These are phyloP conservation scores for Hydractinia echinata DNA, from an alignment of 30 jellyfish, hydroid and myxozoan species.

Conservation along the genomic window DNA sequence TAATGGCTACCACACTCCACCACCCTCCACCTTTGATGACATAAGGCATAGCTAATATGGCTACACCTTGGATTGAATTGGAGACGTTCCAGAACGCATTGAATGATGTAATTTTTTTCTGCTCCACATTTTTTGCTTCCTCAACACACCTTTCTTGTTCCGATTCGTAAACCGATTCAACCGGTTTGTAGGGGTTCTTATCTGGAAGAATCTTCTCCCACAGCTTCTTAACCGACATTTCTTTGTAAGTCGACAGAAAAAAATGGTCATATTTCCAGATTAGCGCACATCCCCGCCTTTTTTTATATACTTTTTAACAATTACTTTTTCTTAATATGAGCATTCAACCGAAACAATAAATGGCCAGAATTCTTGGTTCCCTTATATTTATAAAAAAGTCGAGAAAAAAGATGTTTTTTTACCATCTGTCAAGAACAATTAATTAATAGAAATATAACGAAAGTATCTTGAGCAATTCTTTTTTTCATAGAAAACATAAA, in stretches of 20 bases:
- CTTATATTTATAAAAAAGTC: no score
- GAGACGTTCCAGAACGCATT: slow-evolving; percentile 49
- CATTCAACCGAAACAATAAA: no score
- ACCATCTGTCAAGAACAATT: no score
- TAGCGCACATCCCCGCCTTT: no score
- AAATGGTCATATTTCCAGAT: no score
- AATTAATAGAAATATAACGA: no score
- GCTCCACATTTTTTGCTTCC: slow-evolving; percentile 6
- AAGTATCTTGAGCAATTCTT: no score
- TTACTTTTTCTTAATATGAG: no score
- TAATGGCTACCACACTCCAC: slow-evolving; percentile 18
- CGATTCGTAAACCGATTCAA: background rate
- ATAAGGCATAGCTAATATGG: slow-evolving; percentile 27
- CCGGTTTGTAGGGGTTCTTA: background rate
- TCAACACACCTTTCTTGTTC: background rate
- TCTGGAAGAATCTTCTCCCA: background rate
- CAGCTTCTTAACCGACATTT: background rate
- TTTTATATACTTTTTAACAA: no score
- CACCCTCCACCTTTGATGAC: slow-evolving; percentile 32
- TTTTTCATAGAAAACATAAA: no score
- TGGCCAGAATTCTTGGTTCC: no score
- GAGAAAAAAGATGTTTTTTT: no score
- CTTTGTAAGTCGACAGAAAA: background rate
- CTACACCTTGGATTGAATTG: slow-evolving; percentile 54
- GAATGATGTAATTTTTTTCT: slow-evolving; percentile 37